Evolutionary conservation across 2,888 invertebrate genomes (phyloP), one percentile per base, ranked within the genome.

Genomic region (Scaptomyza flava): DNA sequence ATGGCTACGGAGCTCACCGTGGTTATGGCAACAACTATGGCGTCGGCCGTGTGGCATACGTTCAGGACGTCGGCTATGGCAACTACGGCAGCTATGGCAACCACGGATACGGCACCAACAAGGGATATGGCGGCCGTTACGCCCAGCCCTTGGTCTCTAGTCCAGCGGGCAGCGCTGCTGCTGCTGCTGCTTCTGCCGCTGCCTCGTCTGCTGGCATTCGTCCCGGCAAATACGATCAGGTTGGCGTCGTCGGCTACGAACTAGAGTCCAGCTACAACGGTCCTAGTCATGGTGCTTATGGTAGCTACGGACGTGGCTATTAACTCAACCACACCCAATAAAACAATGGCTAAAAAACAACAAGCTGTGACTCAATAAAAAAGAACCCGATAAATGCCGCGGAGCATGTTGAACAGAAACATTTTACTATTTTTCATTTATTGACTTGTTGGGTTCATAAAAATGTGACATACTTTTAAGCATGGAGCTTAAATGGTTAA

Each of bases 181-280:
- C 50, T 45, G 83, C 88, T 34, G 53, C 77, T n/a, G 84, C 89
- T n/a, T 51, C 87, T 45, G 85, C 89, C 14, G 53, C 88, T 42
- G 67, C 89, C 2, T 45, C 68, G 11, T 45, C 61, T 8, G 42
- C 72, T 17, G 54, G 60, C 14, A 27, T 89, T 50, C 59, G 58
- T 3, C 41, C 64, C 7, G 87, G 86, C 11, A 11, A 54, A 0
- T 89, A 76, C 17, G 57, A 68, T 2, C 42, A 77, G 53, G 46
- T 64, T 11, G 81, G 23, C 14, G 31, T 88, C 30, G 61, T 77
- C 41, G 50, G 72, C 12, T 89, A 73, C 30, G 60, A 68, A 3
- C 62, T 77, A 23, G 77, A 72, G 48, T 7, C 52, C 23, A 56
- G 72, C 54, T 52, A 27, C 2, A 1, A 0, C 2, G 79, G 79